Evolutionary conservation across 2,113 vertebrate species (phyloP).

Genomic region (Dissostichus mawsoni): DNA sequence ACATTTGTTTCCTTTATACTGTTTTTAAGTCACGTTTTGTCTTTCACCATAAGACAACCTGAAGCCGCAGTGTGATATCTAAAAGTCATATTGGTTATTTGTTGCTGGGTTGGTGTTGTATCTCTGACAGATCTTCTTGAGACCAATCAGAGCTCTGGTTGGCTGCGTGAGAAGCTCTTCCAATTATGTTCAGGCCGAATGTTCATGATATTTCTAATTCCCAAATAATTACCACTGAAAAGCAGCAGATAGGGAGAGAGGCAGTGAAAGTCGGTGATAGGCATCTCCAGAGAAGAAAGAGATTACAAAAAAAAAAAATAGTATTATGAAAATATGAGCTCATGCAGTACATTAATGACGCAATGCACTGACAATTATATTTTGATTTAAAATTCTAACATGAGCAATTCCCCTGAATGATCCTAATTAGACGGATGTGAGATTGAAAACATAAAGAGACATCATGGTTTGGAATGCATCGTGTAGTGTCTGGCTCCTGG

Average conservation of each 20-base stretch:
- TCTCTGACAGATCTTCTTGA: constrained; percentile 52
- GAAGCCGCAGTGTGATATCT: constrained; percentile 34
- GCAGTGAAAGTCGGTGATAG: constrained; percentile 25
- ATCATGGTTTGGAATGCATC: constrained; percentile 30
- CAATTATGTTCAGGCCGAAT: constrained; percentile 41
- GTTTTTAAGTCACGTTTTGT: constrained; percentile 7
- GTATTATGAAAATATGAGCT: not conserved
- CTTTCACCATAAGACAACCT: constrained; percentile 22
- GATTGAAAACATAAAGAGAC: constrained; percentile 42
- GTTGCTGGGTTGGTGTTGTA: constrained; percentile 67
- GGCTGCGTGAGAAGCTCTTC: constrained; percentile 48
- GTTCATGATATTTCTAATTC: constrained; percentile 61
- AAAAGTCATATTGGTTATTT: constrained; percentile 57
- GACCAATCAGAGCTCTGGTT: constrained; percentile 67
- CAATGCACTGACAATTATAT: constrained; percentile 32
- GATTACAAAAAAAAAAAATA: not conserved
- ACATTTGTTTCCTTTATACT: not conserved
- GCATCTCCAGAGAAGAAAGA: constrained; percentile 2
- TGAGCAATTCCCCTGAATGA: constrained; percentile 18
- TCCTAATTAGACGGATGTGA: constrained; percentile 34
- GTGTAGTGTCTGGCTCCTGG: constrained; percentile 20
- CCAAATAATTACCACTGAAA: constrained; percentile 45
- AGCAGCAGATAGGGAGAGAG: not conserved
- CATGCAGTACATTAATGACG: constrained; percentile 22
- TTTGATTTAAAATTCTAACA: constrained; percentile 33